Base-by-base conservation (phyloP, 2,797 vertebrate genomes). In the Cyclura pinguis region DNA sequence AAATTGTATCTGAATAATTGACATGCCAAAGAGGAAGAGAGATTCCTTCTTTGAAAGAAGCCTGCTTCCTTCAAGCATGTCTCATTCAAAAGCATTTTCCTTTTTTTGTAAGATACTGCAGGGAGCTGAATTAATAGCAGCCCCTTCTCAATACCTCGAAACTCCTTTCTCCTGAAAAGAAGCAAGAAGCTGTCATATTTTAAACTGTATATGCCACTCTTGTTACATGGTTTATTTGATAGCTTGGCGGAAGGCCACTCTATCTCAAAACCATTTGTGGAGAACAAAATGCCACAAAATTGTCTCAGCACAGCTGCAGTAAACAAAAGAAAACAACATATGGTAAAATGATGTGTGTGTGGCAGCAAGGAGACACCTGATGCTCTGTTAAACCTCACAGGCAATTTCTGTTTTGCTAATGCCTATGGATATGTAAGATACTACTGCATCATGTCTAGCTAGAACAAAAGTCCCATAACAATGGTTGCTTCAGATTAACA, bases 1-100 rank as follows among this genome's bases (percentile, higher is more conserved):
- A 89, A 93, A 88, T 38, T 89, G 73, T 80, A 78, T 92, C 86
- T 93, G n/a, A 91, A 84, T 88, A 94, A 93, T 80, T 78, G 90
- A 84, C 27, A 88, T 67, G 12, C 90, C 89, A 72, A 76, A 76
- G 86, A 80, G 38, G 59, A 80, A n/a, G 35, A 91, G 29, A 80
- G 42, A 92, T 67, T 92, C 62, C 73, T 92, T 90, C 55, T 92
- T 35, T 50, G 42, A 82, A 89, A 93, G 90, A 27, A 90, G 47
- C 52, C 78, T 91, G 67, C 67, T 32, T 90, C 57, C 78, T 78
- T 91, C 47, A 93, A 91, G 89, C 62, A 4, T 82, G 4, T 77
- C 14, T 35, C 93, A 92, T 89, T 86, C 38, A 90, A 91, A 91
- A 91, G 87, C 69, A 50, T 85, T 84, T 80, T 93, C 89, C 90